Evolutionary conservation across 2,113 vertebrate genomes (phyloP).

Genomic region (Parotia lawesii): DNA sequence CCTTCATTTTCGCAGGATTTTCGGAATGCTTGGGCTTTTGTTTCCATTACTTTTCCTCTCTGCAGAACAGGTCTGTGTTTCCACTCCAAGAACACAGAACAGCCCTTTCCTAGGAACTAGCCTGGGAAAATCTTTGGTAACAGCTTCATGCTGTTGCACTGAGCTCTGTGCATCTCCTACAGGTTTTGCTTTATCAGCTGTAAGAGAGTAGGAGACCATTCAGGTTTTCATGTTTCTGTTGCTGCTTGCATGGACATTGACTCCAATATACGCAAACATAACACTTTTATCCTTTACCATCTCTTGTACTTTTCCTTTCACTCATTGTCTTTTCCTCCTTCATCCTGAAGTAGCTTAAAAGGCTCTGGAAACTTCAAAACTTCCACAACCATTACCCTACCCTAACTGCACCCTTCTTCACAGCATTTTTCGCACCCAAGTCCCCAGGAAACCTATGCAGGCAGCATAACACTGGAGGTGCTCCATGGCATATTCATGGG

Average conservation of each 20-base stretch:
- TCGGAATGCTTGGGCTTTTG: background rate
- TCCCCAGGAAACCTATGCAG: background rate
- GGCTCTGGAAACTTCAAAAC: background rate
- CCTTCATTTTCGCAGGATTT: background rate
- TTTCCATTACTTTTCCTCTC: background rate
- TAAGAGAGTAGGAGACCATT: background rate
- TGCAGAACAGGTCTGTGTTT: background rate
- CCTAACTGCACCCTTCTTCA: background rate
- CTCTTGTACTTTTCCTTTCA: background rate
- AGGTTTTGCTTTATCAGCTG: background rate
- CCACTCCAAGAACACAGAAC: background rate
- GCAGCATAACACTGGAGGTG: background rate
- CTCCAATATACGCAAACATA: background rate
- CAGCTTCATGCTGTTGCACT: background rate
- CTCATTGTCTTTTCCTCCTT: background rate
- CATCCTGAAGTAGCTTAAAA: background rate
- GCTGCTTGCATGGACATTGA: background rate
- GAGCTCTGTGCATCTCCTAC: background rate
- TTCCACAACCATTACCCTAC: background rate
- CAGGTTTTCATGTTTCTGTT: background rate
- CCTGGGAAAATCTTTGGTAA: background rate
- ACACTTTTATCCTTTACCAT: background rate
- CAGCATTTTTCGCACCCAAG: background rate
- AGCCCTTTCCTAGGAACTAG: background rate
- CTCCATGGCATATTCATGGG: accelerated